Base-by-base conservation (phyloP, 2,888 invertebrate species). In the Rhagophthalmus giganteus region DNA sequence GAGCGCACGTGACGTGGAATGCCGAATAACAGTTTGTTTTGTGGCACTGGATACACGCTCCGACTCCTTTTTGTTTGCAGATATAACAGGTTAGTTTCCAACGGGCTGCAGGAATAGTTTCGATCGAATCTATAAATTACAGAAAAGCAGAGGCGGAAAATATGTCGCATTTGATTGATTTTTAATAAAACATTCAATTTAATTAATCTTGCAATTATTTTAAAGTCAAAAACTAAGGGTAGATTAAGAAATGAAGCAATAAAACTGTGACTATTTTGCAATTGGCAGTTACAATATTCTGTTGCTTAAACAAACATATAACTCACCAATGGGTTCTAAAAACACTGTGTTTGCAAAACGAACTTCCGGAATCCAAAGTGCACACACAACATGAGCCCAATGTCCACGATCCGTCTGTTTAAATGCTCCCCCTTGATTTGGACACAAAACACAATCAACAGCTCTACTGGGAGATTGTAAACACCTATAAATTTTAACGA, bases 351-450 rank as follows among this genome's bases (percentile, higher is more conserved):
- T 99, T 1, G 97, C 97, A 74, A 99, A 99, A 59, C 94, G 82
- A 32, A 91, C 97, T 83, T 99, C 99, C 1, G 98, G 99, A 65
- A 99, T 95, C 98, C 99, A 99, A 1, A 99, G 79, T 0, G 98
- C 98, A 74, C 99, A 99, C 0, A 97, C 94, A 1, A 99, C 98
- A 72, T 99, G 99, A 1, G 96, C 97, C 99, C 99, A 99, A 1
- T 90, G 87, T 0, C 90, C 83, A 66, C 92, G 86, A 72, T 96
- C 96, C 0, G 97, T 96, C 76, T 97, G 97, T 75, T 99, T 99
- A 73, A 99, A 97, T 15, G 99, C 99, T 42, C 99, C 99, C 40
- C 95, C 95, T 65, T 92, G 89, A 71, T 98, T 97, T 0, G 99
- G 98, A 72, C 99, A 99, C 0, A 99, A 80, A n/a, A 92, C 93